phyloP scores from a whole-genome alignment of 2,797 vertebrate species.

The Helostoma temminkii region DNA sequence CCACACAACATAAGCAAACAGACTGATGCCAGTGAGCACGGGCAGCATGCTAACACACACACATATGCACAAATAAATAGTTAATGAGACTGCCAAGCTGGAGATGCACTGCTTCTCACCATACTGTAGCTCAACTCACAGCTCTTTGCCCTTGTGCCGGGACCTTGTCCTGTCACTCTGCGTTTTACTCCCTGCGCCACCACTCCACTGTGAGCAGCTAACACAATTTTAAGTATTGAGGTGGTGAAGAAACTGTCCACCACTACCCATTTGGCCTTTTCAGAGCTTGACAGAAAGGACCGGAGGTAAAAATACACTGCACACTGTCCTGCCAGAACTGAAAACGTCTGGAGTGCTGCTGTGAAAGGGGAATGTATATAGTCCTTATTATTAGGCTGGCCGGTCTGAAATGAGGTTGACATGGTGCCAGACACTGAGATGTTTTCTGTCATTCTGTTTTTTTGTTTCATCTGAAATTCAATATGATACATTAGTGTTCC shows the following conservation, averaged over 20 bases:
- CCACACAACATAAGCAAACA: conserved; percentile 32
- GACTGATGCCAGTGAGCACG: neutral
- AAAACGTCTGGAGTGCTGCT: conserved; percentile 55
- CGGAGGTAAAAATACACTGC: conserved; percentile 64
- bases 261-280: conserved; percentile 73
- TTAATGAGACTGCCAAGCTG: conserved; percentile 55
- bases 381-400: conserved; percentile 57
- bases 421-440: conserved; percentile 65
- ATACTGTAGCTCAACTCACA: conserved; percentile 60
- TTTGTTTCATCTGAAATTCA: conserved; percentile 60
- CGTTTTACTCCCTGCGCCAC: conserved; percentile 65
- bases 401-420: conserved; percentile 66
- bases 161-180: conserved; percentile 70
- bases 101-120: conserved; percentile 36
- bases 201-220: conserved; percentile 65
- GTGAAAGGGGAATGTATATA: conserved; percentile 53
- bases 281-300: conserved; percentile 68
- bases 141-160: conserved; percentile 62
- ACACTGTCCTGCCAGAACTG: conserved; percentile 60
- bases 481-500: conserved; percentile 67
- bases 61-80: conserved; percentile 52
- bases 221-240: conserved; percentile 70
- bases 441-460: conserved; percentile 63
- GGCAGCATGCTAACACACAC: conserved; percentile 5
- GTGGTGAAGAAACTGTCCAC: conserved; percentile 72